Percentiles rank a stretch among this genome's conserved stretches.
Conservation (phyloP, 2,797 vertebrate species). For the Potorous gilbertii region DNA sequence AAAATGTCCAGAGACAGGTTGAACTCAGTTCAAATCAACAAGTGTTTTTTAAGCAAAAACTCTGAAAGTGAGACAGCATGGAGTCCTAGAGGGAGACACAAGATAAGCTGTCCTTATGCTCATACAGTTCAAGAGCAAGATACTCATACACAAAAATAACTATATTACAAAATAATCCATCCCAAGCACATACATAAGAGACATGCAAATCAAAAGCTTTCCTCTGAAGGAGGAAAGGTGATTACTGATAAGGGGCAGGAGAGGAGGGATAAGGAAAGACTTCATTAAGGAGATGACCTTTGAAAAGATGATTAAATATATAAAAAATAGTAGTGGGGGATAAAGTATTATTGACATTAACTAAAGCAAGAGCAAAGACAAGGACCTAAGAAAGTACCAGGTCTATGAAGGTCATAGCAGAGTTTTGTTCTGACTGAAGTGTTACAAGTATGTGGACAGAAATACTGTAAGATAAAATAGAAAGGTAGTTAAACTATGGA, state of each 20-base stretch:
- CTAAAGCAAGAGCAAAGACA: neutral
- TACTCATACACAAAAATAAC: neutral
- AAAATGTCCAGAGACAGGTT: neutral
- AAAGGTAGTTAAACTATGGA: neutral
- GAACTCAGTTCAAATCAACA: neutral
- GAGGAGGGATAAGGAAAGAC: neutral
- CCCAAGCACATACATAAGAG: neutral
- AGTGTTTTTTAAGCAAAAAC: neutral
- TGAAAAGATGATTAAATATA: neutral
- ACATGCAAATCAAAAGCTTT: conserved; percentile 3
- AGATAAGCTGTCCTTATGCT: neutral
- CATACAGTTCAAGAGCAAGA: neutral
- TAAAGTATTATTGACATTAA: no score
- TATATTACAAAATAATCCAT: neutral
- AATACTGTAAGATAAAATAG: neutral
- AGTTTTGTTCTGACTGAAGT: neutral
- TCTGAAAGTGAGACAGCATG: neutral
- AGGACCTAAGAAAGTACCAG: neutral
- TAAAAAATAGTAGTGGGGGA: neutral
- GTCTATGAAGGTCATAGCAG: neutral
- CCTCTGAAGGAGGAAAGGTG: conserved; percentile 2
- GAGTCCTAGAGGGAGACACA: neutral
- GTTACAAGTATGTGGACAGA: neutral
- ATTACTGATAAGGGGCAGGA: neutral
- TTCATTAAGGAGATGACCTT: neutral